Percentiles rank a stretch among this genome's conserved stretches.
phyloP scores from a whole-genome alignment of 2,797 vertebrate genomes.

The Myotis findleyi region DNA sequence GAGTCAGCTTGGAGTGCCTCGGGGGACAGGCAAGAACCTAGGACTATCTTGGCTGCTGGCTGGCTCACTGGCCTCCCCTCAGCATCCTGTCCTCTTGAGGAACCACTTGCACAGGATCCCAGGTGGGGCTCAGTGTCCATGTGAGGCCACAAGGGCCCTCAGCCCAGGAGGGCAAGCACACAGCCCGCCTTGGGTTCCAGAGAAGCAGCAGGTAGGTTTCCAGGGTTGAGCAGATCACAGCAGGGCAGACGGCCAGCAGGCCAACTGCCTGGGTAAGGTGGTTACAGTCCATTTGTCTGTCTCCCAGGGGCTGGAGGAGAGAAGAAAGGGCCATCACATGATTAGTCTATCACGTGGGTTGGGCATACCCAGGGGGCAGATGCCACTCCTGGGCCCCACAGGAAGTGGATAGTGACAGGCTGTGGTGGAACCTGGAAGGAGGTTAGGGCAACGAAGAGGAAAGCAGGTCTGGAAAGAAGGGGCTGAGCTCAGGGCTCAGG shows the following conservation, averaged over 20 bases:
- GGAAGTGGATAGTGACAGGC: neutral
- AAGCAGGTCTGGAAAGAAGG: neutral
- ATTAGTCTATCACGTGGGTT: accelerated
- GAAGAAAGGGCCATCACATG: neutral
- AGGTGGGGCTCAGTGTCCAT: neutral
- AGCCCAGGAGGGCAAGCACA: neutral
- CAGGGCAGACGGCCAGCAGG: too few species aligned
- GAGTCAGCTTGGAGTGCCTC: too few species aligned
- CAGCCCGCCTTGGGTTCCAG: too few species aligned
- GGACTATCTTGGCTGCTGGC: neutral
- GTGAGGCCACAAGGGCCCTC: neutral
- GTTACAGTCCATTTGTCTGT: neutral
- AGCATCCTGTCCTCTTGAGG: neutral
- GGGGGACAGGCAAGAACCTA: neutral
- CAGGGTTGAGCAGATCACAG: neutral
- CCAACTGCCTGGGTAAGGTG: neutral
- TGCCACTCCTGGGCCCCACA: neutral
- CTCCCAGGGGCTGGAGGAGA: neutral
- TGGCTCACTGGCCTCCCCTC: too few species aligned
- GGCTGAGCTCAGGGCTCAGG: neutral
- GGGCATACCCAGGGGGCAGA: neutral
- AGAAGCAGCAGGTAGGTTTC: neutral
- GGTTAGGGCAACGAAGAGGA: neutral
- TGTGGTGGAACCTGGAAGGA: neutral
- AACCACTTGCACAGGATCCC: accelerated